Evolutionary conservation across 1,140 invertebrate species (phyloP).

Genomic region (Pogonomyrmex barbatus): DNA sequence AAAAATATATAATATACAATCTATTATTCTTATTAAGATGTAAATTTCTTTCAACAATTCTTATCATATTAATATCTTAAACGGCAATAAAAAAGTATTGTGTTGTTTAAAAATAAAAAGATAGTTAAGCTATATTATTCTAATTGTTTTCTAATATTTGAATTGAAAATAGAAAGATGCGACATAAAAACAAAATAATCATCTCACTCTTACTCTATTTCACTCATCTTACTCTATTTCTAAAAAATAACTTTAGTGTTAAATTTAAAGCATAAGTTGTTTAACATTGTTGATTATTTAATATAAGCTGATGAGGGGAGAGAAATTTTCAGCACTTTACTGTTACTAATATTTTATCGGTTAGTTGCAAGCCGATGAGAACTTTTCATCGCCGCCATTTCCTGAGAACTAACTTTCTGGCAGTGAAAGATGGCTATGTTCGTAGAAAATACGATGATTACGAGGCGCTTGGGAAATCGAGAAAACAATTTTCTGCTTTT

Average conservation of each 20-base stretch:
- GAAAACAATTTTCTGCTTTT: conserved; percentile 69
- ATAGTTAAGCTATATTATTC: neutral
- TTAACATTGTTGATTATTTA: conserved; percentile 37
- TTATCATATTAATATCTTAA: too few relatives aligned
- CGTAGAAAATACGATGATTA: conserved; percentile 67
- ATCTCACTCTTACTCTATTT: conserved; percentile 22
- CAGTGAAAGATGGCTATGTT: conserved; percentile 67
- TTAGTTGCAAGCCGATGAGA: conserved; percentile 40
- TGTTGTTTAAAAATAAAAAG: neutral
- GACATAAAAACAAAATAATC: conserved; percentile 3
- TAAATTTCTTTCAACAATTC: too few relatives aligned
- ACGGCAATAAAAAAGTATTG: neutral
- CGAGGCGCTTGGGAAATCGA: conserved; percentile 72
- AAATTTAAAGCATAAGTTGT: conserved; percentile 44
- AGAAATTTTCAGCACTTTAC: conserved; percentile 47
- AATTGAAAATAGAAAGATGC: neutral
- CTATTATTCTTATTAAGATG: too few relatives aligned
- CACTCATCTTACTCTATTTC: conserved; percentile 34
- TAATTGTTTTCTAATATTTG: neutral
- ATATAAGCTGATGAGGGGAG: neutral
- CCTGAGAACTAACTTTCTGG: conserved; percentile 57
- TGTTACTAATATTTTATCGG: conserved; percentile 51
- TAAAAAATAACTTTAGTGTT: conserved; percentile 24
- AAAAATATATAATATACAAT: too few relatives aligned
- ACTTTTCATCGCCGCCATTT: conserved; percentile 63